phyloP scores from a whole-genome alignment of 2,797 vertebrate genomes.

The Rhadinocentrus ornatus region DNA sequence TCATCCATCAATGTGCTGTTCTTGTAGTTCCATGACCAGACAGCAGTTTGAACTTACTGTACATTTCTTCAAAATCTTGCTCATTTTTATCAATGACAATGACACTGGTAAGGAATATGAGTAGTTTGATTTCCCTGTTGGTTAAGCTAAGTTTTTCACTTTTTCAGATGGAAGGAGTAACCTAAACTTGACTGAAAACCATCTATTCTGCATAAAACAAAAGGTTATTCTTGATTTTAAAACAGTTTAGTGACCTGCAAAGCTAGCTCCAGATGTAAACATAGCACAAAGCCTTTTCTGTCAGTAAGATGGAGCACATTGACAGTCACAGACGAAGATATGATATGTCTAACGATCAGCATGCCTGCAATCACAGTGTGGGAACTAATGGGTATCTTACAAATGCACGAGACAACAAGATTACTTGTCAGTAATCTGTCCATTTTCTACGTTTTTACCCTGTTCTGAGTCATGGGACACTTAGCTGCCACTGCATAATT shows the following conservation, averaged over 20 bases:
- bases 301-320: not conserved
- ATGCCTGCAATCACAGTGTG: not conserved
- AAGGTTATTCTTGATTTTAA: too few relatives aligned
- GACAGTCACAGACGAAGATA: not conserved
- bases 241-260: too few relatives aligned
- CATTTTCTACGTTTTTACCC: not conserved
- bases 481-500: not conserved
- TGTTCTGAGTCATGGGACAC: not conserved
- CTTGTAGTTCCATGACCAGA: not conserved
- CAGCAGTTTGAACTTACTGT: too few relatives aligned
- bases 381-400: not conserved
- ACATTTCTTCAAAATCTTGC: too few relatives aligned
- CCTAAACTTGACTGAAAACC: too few relatives aligned
- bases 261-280: not conserved
- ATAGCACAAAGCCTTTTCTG: not conserved
- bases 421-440: not conserved
- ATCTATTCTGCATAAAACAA: too few relatives aligned
- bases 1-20: not conserved
- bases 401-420: not conserved
- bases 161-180: not conserved
- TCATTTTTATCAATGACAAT: too few relatives aligned
- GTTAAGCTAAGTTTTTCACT: not conserved
- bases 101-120: too few relatives aligned
- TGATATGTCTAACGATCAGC: not conserved
- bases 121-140: not conserved